Percentiles rank a stretch among this genome's conserved stretches.
Conservation (phyloP, 2,888 invertebrate genomes). For the Andricus curvator region DNA sequence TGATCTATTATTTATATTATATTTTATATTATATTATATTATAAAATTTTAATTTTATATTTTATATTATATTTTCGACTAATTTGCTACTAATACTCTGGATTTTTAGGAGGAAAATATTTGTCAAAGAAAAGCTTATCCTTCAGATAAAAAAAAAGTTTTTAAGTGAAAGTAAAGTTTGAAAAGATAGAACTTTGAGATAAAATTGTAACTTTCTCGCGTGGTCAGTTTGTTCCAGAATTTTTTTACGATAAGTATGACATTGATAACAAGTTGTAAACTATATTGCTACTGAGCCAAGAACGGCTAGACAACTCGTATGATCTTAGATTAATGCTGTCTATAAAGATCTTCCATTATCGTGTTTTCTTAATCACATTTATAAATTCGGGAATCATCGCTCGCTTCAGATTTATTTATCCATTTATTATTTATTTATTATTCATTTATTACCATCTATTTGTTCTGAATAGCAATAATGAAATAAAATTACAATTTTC, state of each 20-base stretch:
- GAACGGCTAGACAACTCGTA: slow-evolving; percentile 1
- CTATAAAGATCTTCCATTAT: slow-evolving; percentile 10
- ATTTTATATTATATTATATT: not conserved
- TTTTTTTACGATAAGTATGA: slow-evolving; percentile 1
- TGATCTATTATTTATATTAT: not conserved
- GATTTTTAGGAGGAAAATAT: not conserved
- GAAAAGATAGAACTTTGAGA: not conserved
- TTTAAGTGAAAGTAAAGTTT: not conserved
- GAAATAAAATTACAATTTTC: not conserved
- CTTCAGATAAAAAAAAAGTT: not conserved
- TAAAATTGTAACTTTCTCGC: not conserved
- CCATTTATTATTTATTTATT: too few relatives aligned
- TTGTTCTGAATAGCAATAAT: not conserved
- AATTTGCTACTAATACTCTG: not conserved
- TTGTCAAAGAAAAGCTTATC: not conserved
- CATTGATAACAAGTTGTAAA: slow-evolving; percentile 8
- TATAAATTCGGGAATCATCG: not conserved
- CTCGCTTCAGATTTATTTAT: not conserved
- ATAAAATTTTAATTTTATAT: not conserved
- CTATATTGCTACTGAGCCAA: not conserved
- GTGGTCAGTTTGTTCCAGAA: not conserved
- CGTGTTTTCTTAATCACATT: slow-evolving; percentile 9
- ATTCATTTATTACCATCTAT: not conserved
- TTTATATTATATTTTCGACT: not conserved
- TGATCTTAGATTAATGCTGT: not conserved